Base-by-base conservation (phyloP, 2,888 invertebrate species). In the Drosophila melanosoma region DNA sequence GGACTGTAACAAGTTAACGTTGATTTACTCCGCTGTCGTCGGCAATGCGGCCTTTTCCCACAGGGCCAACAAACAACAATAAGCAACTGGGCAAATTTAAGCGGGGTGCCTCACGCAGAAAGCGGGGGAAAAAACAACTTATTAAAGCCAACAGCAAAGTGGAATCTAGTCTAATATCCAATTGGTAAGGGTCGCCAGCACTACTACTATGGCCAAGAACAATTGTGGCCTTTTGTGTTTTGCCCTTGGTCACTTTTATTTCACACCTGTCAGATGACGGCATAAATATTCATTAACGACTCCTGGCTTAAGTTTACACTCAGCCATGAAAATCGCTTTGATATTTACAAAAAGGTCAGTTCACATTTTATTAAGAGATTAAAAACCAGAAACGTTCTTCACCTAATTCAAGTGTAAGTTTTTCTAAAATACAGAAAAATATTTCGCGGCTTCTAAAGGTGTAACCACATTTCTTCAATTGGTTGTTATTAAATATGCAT, bases 41-140 rank as follows among this genome's bases (percentile, higher is more conserved):
- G 58, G 38, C 48, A 51, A 23, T 49, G 51, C 26, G 49, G 62
- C 45, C 40, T 62, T 77, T 72, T 81, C 81, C 81, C 80, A 80
- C 40, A 63, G 85, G 87, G 59, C 75, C 82, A 79, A 87, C 86
- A 87, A 87, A 87, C 87, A 83, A 87, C 87, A 87, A 87, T 87
- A 67, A 80, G 61, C 63, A 8, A 40, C 23, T 45, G 48, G 51
- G 35, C 26, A 29, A 76, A 33, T 58, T 48, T 35, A 68, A 64
- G 61, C 42, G 62, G 56, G 17, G n/a, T 8, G 33, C 12, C 20
- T 2, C 17, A 26, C 23, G 35, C 48, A 40, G 48, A 26, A 45
- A 23, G 45, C 45, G 23, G 45, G 45, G 0, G 8, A 23, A 15
- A 51, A 59, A 66, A 38, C 59, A 73, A 45, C 59, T 66, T 74